Evolutionary conservation across 2,888 invertebrate genomes (phyloP).

Genomic region (Achlya flavicornis): DNA sequence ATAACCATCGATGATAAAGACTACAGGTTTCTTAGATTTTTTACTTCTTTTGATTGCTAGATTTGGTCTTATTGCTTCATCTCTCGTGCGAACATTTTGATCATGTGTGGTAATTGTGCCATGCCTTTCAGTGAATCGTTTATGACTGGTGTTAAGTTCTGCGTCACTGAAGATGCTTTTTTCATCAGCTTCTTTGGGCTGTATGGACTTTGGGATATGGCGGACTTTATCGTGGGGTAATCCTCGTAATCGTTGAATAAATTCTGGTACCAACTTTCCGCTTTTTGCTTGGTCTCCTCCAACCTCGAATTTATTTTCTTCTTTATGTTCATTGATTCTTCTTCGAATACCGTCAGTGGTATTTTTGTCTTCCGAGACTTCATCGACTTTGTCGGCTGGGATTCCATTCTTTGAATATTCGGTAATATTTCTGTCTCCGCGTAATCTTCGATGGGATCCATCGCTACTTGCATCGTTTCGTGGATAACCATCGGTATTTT

Average conservation of each 20-base stretch:
- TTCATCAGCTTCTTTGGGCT: slow-evolving; percentile 60
- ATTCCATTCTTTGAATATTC: slow-evolving; percentile 41
- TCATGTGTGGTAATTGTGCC: slow-evolving; percentile 68
- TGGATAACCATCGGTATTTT: slow-evolving; percentile 70
- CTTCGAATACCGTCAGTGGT: slow-evolving; percentile 47
- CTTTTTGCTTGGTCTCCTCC: slow-evolving; percentile 69
- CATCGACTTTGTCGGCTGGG: slow-evolving; percentile 31
- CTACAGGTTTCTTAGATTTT: slow-evolving; percentile 50
- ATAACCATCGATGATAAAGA: slow-evolving; percentile 75
- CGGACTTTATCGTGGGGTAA: slow-evolving; percentile 51
- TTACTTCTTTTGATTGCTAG: slow-evolving; percentile 32
- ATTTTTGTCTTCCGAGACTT: slow-evolving; percentile 41
- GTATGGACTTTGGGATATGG: slow-evolving; percentile 54
- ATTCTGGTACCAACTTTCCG: slow-evolving; percentile 66
- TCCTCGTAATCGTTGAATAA: slow-evolving; percentile 70
- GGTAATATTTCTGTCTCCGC: slow-evolving; percentile 49
- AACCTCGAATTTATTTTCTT: slow-evolving; percentile 62
- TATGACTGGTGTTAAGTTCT: slow-evolving; percentile 66
- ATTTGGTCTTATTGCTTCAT: slow-evolving; percentile 51
- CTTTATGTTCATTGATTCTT: slow-evolving; percentile 44
- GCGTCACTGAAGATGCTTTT: slow-evolving; percentile 62
- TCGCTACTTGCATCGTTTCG: slow-evolving; percentile 72
- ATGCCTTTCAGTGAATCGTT: slow-evolving; percentile 71
- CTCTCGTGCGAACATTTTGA: slow-evolving; percentile 69
- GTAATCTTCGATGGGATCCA: slow-evolving; percentile 55